Conservation (phyloP, 2,113 vertebrate genomes). For the Spea multiplicata region DNA sequence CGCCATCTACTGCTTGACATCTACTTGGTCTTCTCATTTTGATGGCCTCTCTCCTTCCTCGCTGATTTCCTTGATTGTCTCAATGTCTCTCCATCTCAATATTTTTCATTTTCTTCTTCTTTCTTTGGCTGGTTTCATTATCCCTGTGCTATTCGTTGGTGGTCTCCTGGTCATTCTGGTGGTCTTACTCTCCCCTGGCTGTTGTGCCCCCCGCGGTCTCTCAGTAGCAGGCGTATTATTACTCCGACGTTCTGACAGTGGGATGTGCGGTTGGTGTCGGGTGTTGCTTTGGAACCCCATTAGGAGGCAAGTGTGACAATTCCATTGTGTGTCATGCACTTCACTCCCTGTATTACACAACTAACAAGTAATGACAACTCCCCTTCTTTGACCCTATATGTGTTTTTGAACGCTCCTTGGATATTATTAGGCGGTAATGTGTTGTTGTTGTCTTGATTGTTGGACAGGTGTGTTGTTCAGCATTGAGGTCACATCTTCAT, state of each 20-base stretch:
- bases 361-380: no score
- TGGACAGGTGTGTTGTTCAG: slow-evolving; percentile 73
- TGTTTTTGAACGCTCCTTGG: neutral
- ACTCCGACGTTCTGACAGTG: slow-evolving; percentile 95
- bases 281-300: slow-evolving; percentile 97
- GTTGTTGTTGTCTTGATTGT: neutral
- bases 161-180: slow-evolving; percentile 1
- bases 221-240: slow-evolving; percentile 97
- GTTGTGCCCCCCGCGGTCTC: slow-evolving; percentile 49
- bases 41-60: neutral
- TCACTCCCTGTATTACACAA: no score
- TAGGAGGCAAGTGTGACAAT: slow-evolving; percentile 85
- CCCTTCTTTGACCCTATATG: no score
- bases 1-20: neutral
- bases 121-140: neutral
- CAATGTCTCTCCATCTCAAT: slow-evolving; percentile 54
- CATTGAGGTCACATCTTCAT: slow-evolving; percentile 78
- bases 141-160: neutral
- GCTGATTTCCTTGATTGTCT: neutral
- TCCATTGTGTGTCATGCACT: no score
- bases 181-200: slow-evolving; percentile 34
- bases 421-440: neutral
- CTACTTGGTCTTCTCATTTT: neutral
- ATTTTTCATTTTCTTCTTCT: neutral
- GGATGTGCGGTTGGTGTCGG: slow-evolving; percentile 96